Evolutionary conservation across 2,113 vertebrate species (phyloP).

Genomic region (Sula dactylatra): DNA sequence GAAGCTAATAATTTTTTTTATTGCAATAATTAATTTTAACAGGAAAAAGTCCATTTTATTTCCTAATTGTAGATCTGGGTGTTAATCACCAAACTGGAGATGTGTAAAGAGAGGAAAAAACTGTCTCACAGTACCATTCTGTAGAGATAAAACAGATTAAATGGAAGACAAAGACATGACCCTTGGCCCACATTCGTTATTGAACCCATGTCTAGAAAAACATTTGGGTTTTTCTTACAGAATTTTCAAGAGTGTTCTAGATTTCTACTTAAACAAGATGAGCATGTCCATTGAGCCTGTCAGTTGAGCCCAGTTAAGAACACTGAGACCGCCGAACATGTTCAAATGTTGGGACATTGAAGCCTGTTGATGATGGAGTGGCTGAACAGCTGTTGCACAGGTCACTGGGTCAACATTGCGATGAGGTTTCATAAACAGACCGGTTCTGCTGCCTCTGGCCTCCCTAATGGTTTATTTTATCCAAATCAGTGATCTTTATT

Average conservation of each 20-base stretch:
- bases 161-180: not conserved
- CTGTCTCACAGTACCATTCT: not conserved
- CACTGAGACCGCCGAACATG: not conserved
- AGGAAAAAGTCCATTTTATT: not conserved
- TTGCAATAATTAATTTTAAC: not conserved
- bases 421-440: not conserved
- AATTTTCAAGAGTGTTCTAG: not conserved
- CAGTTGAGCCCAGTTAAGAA: not conserved
- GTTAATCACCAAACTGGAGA: not conserved
- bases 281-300: not conserved
- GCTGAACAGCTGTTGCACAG: not conserved
- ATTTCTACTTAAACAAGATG: not conserved
- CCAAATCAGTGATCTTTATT: not conserved
- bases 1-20: not conserved
- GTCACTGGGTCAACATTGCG: not conserved
- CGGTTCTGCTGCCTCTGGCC: not conserved
- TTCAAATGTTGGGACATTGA: not conserved
- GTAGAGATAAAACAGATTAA: not conserved
- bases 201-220: not conserved
- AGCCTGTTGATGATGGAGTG: not conserved
- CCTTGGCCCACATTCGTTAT: not conserved
- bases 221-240: not conserved
- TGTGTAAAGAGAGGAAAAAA: not conserved
- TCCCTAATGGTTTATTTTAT: not conserved
- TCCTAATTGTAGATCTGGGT: not conserved